A percentile compares a stretch with the other conserved stretches of the same genome.
Evolutionary conservation across 2,113 vertebrate species (phyloP).

Genomic region (Calyptommatus sinebrachiatus): DNA sequence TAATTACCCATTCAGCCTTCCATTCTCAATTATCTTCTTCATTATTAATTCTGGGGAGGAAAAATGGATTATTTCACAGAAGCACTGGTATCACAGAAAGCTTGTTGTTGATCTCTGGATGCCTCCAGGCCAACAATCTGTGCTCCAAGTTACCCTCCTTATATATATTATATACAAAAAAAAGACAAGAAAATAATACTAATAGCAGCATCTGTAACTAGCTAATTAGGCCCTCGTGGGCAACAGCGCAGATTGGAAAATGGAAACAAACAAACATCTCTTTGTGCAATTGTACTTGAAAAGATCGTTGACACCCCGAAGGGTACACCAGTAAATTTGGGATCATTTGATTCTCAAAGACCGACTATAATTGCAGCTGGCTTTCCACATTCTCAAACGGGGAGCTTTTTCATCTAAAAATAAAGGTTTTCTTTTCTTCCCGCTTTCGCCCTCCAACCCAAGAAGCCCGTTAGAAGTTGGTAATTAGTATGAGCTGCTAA

Average conservation of each 20-base stretch:
- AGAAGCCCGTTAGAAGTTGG: constrained; percentile 73
- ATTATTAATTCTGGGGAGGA: constrained; percentile 64
- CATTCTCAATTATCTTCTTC: neutral
- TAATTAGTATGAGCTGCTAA: constrained; percentile 82
- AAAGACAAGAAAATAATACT: constrained; percentile 58
- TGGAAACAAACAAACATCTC: constrained; percentile 71
- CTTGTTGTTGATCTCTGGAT: constrained; percentile 74
- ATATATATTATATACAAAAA: constrained; percentile 23
- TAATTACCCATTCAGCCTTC: constrained; percentile 26
- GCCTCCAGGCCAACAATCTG: constrained; percentile 77
- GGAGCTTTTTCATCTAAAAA: constrained; percentile 63
- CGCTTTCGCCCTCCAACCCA: constrained; percentile 48
- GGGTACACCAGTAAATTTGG: constrained; percentile 37
- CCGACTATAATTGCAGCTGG: constrained; percentile 61
- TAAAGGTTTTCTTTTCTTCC: constrained; percentile 32
- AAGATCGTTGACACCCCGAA: constrained; percentile 9
- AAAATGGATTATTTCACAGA: constrained; percentile 55
- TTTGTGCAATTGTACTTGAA: constrained; percentile 47
- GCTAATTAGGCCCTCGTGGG: constrained; percentile 79
- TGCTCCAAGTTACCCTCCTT: constrained; percentile 66
- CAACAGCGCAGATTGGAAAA: constrained; percentile 61
- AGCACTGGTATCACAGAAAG: constrained; percentile 69
- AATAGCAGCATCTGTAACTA: constrained; percentile 71
- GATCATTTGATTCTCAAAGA: constrained; percentile 56
- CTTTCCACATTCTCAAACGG: constrained; percentile 57